Conservation (phyloP, 2,888 invertebrate genomes). For the Anthrax anthrax region DNA sequence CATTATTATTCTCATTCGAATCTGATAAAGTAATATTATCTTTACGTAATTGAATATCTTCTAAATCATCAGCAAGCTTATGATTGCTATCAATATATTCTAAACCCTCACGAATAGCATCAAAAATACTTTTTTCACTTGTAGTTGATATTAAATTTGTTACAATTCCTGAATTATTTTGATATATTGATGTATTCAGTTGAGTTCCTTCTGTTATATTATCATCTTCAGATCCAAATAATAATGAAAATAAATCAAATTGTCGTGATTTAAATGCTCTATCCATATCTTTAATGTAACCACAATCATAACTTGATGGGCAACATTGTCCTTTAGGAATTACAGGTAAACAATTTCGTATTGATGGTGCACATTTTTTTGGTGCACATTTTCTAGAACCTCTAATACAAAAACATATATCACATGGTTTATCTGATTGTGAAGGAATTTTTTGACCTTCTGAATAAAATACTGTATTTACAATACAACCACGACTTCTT, state of each 20-base stretch:
- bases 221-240: conserved; percentile 27
- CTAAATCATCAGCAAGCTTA: conserved; percentile 15
- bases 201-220: neutral
- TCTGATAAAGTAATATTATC: neutral
- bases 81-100: conserved; percentile 28
- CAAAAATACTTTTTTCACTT: conserved; percentile 27
- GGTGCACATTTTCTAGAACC: conserved; percentile 60
- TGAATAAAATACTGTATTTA: conserved; percentile 43
- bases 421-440: conserved; percentile 40
- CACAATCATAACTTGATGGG: conserved; percentile 69
- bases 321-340: conserved; percentile 67
- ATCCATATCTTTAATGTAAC: conserved; percentile 37
- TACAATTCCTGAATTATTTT: neutral
- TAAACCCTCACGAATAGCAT: conserved; percentile 27
- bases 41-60: conserved; percentile 15
- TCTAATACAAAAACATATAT: conserved; percentile 67
- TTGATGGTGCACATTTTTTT: conserved; percentile 57
- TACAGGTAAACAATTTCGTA: conserved; percentile 62
- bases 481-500: conserved; percentile 47
- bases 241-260: conserved; percentile 28
- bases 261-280: conserved; percentile 26
- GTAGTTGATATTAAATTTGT: neutral
- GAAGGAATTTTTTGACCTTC: conserved; percentile 57
- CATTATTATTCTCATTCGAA: neutral
- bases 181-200: neutral